Evolutionary conservation across 2,888 invertebrate genomes (phyloP), one percentile per base, ranked within the genome.

Genomic region (Papilio elwesi): DNA sequence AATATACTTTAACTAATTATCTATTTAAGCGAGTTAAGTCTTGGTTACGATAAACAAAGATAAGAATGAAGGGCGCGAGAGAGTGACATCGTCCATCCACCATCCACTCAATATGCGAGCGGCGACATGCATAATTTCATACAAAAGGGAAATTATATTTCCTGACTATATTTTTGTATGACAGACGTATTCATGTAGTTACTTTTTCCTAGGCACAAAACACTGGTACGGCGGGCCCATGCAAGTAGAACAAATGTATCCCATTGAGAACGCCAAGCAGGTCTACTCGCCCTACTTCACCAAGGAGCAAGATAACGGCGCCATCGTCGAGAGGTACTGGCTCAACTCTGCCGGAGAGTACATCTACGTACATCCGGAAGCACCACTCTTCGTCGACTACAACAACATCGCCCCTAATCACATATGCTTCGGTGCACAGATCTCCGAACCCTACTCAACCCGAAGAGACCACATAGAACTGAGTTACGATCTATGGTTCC

Each of bases 161-260:
- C 26, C 4, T 26, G 26, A 26, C 26, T 26, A 26, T 4, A 26
- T 13, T n/a, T 68, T n/a, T 10, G 1, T 1, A 26, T 26, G 6
- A 15, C 7, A 48, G 11, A 53, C 1, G 6, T 53, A 53, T 53
- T 53, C 8, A 53, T 53, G 15, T 11, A 2, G n/a, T 6, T 48
- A 12, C 12, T 16, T 10, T 74, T 85, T 83, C 57, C 43, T 55
- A 71, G 93, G 90, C 69, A 76, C 82, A 7, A 89, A 90, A 10
- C 93, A 96, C 76, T 97, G 97, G 97, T 97, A 95, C 79, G 96
- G 95, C 0, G 96, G 96, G 0, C 95, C 96, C 0, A 95, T 96
- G 90, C 90, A 94, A 74, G 84, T 92, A 0, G 79, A 92, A 55
- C 96, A 96, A 80, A 78, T 93, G 4, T 96, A 95, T 92, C 96